Conservation (phyloP, 2,888 invertebrate genomes). For the Luperina testacea region DNA sequence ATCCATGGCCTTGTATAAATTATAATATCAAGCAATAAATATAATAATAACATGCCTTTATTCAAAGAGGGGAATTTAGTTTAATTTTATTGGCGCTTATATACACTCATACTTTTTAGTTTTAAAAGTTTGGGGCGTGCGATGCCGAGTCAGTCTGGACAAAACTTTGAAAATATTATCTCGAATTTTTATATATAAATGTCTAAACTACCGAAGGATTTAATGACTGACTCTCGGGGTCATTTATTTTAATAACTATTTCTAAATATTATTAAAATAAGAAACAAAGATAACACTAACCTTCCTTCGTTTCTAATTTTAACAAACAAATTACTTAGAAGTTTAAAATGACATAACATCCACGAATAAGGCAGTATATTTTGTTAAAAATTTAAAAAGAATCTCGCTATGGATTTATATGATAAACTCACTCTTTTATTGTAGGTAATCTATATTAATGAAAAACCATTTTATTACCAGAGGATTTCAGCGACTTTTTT, state of each 20-base stretch:
- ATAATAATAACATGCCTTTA: constrained; percentile 54
- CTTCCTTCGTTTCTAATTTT: constrained; percentile 67
- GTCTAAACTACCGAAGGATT: constrained; percentile 72
- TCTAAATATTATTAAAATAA: constrained; percentile 69
- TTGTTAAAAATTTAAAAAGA: constrained; percentile 68
- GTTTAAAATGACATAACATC: constrained; percentile 70
- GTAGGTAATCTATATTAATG: constrained; percentile 59
- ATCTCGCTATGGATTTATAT: constrained; percentile 63
- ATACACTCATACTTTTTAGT: constrained; percentile 63
- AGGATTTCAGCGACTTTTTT: constrained; percentile 53
- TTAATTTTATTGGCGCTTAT: constrained; percentile 59
- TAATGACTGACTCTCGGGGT: constrained; percentile 69
- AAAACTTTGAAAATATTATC: constrained; percentile 67
- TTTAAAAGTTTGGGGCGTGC: constrained; percentile 66
- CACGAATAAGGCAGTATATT: constrained; percentile 79
- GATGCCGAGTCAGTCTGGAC: constrained; percentile 66
- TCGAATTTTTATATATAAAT: constrained; percentile 64
- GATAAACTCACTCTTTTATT: constrained; percentile 63
- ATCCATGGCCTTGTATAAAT: constrained; percentile 36
- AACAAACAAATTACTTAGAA: constrained; percentile 68
- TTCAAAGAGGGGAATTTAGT: constrained; percentile 54
- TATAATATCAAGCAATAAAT: constrained; percentile 59
- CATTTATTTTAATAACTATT: constrained; percentile 67
- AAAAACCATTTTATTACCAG: constrained; percentile 52
- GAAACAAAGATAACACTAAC: constrained; percentile 62